Evolutionary conservation across 1,140 invertebrate species (phyloP).

Genomic region (Melanaphis sacchari): DNA sequence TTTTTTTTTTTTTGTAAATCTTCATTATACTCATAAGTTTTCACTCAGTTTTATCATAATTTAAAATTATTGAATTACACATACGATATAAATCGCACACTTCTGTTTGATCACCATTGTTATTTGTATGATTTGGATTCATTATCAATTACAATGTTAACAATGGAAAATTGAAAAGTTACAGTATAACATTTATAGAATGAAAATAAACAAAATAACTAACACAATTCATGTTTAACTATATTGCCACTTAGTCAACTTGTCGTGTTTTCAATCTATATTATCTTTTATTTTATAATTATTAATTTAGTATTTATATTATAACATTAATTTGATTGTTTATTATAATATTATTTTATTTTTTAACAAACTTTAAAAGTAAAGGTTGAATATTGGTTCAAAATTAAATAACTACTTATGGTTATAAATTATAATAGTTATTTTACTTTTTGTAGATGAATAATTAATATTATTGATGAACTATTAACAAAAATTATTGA

Average conservation of each 20-base stretch:
- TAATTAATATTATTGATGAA: neutral
- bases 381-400: neutral
- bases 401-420: neutral
- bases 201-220: neutral
- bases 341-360: slow-evolving; percentile 32
- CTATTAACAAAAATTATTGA: neutral
- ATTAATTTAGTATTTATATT: slow-evolving; percentile 26
- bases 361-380: neutral
- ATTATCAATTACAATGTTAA: neutral
- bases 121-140: neutral
- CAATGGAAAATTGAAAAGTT: neutral
- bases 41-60: neutral
- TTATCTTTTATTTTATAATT: neutral
- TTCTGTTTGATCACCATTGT: neutral
- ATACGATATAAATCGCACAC: neutral
- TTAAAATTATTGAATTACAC: neutral
- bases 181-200: neutral
- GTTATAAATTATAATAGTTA: slow-evolving; percentile 14
- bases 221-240: neutral
- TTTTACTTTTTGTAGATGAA: neutral
- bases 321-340: slow-evolving; percentile 32
- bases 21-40: slow-evolving; percentile 52
- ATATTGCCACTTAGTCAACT: slow-evolving; percentile 25
- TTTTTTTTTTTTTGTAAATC: slow-evolving; percentile 53
- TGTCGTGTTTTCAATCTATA: slow-evolving; percentile 13